Evolutionary conservation across 2,113 vertebrate genomes (phyloP).

Genomic region (Calyptomena viridis): DNA sequence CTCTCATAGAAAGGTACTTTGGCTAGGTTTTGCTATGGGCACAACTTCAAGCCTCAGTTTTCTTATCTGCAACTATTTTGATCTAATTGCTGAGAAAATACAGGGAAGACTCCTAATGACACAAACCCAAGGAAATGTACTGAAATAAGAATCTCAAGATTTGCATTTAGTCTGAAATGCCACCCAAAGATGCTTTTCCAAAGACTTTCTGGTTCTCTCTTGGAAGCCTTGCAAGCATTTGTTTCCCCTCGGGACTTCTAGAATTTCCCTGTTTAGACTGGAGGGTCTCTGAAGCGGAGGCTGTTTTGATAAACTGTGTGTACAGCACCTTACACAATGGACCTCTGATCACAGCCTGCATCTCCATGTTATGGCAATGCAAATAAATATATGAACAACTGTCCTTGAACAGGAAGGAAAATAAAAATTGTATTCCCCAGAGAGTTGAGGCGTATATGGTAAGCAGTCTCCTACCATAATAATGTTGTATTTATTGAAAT

Average conservation of each 20-base stretch:
- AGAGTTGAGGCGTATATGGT: background rate
- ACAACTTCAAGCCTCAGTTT: background rate
- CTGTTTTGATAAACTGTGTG: slow-evolving; percentile 51
- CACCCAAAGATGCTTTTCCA: slow-evolving; percentile 42
- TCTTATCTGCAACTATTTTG: background rate
- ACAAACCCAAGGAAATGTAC: background rate
- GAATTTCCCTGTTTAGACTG: slow-evolving; percentile 71
- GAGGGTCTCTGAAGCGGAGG: slow-evolving; percentile 24
- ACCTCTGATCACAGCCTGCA: slow-evolving; percentile 53
- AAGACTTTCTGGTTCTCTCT: slow-evolving; percentile 19
- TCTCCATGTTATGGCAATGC: background rate
- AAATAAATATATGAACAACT: slow-evolving; percentile 62
- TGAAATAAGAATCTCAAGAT: background rate
- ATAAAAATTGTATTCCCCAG: background rate
- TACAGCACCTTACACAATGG: slow-evolving; percentile 63
- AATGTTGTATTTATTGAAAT: background rate
- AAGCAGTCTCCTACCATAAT: background rate
- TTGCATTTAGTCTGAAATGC: slow-evolving; percentile 29
- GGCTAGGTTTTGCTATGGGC: background rate
- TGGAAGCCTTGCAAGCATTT: slow-evolving; percentile 37
- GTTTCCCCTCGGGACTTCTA: slow-evolving; percentile 35
- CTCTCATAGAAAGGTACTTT: background rate
- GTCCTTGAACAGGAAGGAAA: slow-evolving; percentile 8
- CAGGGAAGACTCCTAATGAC: background rate
- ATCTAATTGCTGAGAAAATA: background rate